A percentile compares a stretch with the other conserved stretches of the same genome.
Conservation (phyloP, 37 sponge, comb jelly and placozoan species). For the Ephydatia muelleri region DNA sequence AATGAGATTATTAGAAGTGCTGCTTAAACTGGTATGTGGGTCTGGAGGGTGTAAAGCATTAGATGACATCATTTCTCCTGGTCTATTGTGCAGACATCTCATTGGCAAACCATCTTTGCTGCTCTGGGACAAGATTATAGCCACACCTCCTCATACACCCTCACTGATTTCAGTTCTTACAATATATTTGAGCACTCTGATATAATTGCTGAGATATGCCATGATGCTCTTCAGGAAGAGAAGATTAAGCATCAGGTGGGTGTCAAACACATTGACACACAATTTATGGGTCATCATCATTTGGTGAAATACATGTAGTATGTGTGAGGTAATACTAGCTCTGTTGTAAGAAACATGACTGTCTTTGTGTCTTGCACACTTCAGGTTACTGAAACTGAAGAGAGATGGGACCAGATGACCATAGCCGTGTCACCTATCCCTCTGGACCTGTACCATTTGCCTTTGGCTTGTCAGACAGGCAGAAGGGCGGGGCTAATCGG, state of each 20-base stretch:
- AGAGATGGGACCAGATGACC: slow-evolving; percentile 31
- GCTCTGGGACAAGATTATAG: slow-evolving; percentile 57
- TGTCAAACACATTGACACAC: background rate
- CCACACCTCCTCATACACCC: slow-evolving; percentile 52
- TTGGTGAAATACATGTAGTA: background rate
- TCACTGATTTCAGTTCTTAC: slow-evolving; percentile 40
- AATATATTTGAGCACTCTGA: slow-evolving; percentile 36
- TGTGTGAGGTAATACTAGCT: slow-evolving; percentile 12
- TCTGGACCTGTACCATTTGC: slow-evolving; percentile 57
- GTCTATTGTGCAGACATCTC: slow-evolving; percentile 60
- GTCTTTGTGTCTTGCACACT: background rate
- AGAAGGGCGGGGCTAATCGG: background rate
- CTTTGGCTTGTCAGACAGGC: background rate
- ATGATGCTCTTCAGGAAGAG: slow-evolving; percentile 58
- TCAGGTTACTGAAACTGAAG: slow-evolving; percentile 35
- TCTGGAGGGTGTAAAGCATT: background rate
- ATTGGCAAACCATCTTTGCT: slow-evolving; percentile 84
- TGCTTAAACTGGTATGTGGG: background rate
- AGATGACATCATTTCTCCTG: background rate
- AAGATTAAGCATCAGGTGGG: slow-evolving; percentile 23
- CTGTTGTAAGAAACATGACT: background rate
- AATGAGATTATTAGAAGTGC: background rate
- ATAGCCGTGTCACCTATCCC: slow-evolving; percentile 18
- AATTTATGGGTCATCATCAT: too few species aligned
- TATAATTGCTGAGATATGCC: slow-evolving; percentile 59